Conservation (phyloP, 2,113 vertebrate species). For the Dasyprocta punctata region DNA sequence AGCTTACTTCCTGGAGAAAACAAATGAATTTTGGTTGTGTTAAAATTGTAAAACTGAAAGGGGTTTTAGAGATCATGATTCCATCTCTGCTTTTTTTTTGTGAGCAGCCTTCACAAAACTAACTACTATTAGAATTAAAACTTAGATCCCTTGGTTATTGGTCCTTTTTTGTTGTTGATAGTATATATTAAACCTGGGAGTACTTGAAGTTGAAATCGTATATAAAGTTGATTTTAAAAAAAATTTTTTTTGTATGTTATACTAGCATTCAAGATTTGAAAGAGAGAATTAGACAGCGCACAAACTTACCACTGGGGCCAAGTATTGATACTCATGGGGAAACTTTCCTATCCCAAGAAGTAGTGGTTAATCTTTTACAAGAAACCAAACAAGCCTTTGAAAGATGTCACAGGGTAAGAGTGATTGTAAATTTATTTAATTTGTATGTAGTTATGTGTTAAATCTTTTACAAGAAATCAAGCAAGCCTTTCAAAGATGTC, state of each 20-base stretch:
- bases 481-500: too few species aligned
- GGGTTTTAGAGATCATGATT: background rate
- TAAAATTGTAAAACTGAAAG: conserved; percentile 22
- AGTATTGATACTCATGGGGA: conserved; percentile 98
- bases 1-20: conserved; percentile 28
- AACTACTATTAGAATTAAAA: conserved; percentile 46
- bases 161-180: conserved; percentile 14
- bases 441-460: too few species aligned
- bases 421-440: conserved; percentile 41
- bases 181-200: conserved; percentile 34
- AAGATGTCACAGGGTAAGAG: conserved; percentile 96
- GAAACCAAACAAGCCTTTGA: conserved; percentile 99
- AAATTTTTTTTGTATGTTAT: conserved; percentile 55
- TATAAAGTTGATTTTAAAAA: conserved; percentile 41
- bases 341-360: conserved; percentile 97
- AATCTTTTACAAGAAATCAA: too few species aligned
- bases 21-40: conserved; percentile 4
- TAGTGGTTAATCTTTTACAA: conserved; percentile 98
- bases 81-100: conserved; percentile 10
- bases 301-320: conserved; percentile 95
- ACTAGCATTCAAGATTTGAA: conserved; percentile 98
- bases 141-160: background rate
- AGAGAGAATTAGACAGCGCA: conserved; percentile 96
- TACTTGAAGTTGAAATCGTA: conserved; percentile 57
- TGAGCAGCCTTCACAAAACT: conserved; percentile 21